Base-by-base conservation (phyloP, 2,113 vertebrate species). In the Myrmophylax atrothorax region DNA sequence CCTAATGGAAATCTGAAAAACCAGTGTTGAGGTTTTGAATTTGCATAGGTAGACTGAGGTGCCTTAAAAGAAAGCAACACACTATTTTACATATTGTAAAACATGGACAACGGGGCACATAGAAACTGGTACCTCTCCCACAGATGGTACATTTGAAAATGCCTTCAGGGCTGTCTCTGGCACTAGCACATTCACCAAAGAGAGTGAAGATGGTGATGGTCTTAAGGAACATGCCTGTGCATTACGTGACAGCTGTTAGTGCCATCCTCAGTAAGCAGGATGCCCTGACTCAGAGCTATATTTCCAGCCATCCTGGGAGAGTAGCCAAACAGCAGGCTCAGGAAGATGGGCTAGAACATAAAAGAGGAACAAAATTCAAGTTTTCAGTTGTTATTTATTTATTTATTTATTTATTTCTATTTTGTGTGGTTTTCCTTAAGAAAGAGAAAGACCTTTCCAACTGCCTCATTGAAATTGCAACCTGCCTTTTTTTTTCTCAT, bases 101-200 rank as follows among this genome's bases (percentile, higher is more conserved):
- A 31, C 1, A 2, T 12, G 8, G 31, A 28, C 10, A 84, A 84
- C 60, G 0, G 3, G 1, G 6, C 18, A 10, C 1, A 1, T 12
- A 63, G 78, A 75, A 70, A 3, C 2, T 26, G 29, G 5, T 56
- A 22, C 6, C 5, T 25, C 28, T 77, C 11, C 42, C 16, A 12
- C 5, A 19, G 22, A 13, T 3, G 6, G 11, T 13, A 18, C 16
- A 26, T 58, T 58, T 49, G 14, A 58, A 42, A 42, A 3, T 29
- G 4, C 26, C 46, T 35, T 20, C n/a, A 62, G 20, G 40, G 7
- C 9, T 33, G 12, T 3, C 3, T 40, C 6, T 23, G 89, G 13
- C 12, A 69, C 16, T 24, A 31, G 9, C 3, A 23, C 1, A 2
- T 53, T 70, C 50, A 83, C 44, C 14, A 37, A 49, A 28, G 0